Base-by-base conservation (phyloP, 2,888 invertebrate species). In the Eurytoma adleriae region DNA sequence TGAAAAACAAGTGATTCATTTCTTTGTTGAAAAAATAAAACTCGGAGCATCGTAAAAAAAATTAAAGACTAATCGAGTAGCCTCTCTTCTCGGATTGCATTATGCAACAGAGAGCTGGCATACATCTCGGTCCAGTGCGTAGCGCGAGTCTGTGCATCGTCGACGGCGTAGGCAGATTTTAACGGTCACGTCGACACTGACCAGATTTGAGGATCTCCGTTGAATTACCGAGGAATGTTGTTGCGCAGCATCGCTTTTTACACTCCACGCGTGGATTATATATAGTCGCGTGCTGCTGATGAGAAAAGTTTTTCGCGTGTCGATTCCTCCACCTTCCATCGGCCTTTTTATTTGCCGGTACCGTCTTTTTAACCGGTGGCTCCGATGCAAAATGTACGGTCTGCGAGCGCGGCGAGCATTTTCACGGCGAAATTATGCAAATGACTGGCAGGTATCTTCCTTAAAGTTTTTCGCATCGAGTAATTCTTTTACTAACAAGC, bases 1-100 rank as follows among this genome's bases (percentile, higher is more conserved):
- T 40, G 3, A 40, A 40, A 40, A 40, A 40, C 4, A 7, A 4
- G 7, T 40, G 40, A 40, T 40, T 40, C 40, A 40, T 40, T 7
- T 2, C 0, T 7, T 40, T 7, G 40, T 40, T 40, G 4, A 40
- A 40, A 40, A 40, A 7, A 7, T 30, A 30, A 30, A 2, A 4
- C 2, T 30, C 30, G 2, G 3, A 7, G 40, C 40, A 7, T 24
- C 24, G 7, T 0, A 4, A 40, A 40, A 40, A 40, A 30, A 30
- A 30, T 4, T 30, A 4, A 30, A 40, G 40, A 40, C 40, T 40
- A 40, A 40, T 40, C 7, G 40, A 7, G 40, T 40, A 40, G 7
- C 24, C 14, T 7, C 48, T 0, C 20, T 5, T 3, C 24, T 40
- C 40, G 40, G 68, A 78, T 73, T 73, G 67, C 68, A 78, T 73